Evolutionary conservation across 2,113 vertebrate species (phyloP).

Genomic region (Pluvialis apricaria): DNA sequence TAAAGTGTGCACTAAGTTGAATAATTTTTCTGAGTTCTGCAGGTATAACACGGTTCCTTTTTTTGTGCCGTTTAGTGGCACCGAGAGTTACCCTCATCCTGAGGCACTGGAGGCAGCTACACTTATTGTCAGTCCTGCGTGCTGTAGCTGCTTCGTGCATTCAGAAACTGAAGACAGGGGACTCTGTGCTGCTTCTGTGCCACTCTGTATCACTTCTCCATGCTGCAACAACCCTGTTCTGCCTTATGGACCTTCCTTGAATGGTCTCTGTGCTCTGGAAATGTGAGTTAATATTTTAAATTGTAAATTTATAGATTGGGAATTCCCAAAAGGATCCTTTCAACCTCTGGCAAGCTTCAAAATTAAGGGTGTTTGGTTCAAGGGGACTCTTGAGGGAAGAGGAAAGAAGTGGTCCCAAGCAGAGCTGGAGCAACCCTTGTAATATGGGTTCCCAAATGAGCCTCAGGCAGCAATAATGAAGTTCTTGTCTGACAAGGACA

Average conservation of each 20-base stretch:
- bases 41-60: not conserved
- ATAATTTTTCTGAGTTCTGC: not conserved
- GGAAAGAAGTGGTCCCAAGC: not conserved
- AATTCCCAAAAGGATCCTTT: not conserved
- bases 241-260: not conserved
- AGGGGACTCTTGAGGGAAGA: not conserved
- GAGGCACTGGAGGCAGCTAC: not conserved
- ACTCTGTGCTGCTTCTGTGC: not conserved
- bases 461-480: not conserved
- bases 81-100: not conserved
- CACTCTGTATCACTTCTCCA: not conserved
- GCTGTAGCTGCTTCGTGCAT: rapidly evolving
- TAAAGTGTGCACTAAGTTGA: not conserved
- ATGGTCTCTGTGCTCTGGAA: not conserved
- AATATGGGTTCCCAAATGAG: not conserved
- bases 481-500: too few relatives aligned
- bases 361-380: not conserved
- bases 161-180: not conserved
- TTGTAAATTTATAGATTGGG: not conserved
- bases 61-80: not conserved
- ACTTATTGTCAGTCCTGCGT: rapidly evolving
- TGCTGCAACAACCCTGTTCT: not conserved
- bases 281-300: not conserved
- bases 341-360: not conserved
- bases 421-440: not conserved